Evolutionary conservation across 2,888 invertebrate species (phyloP).

Genomic region (Lasioglossum villosulum): DNA sequence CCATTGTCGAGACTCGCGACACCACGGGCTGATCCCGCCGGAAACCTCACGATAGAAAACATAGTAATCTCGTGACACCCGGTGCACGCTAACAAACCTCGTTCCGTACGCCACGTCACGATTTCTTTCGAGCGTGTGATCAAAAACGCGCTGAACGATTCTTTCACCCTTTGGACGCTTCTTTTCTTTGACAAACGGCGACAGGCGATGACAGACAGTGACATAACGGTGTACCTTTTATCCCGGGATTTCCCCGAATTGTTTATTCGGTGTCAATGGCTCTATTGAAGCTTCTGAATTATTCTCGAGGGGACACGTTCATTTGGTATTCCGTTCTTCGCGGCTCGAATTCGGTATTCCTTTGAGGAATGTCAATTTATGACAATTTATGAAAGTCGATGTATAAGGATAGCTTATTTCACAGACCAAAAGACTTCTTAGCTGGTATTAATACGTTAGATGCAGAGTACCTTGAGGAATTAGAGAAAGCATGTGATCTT

Average conservation of each 20-base stretch:
- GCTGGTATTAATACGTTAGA: too few species aligned
- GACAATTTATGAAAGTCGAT: background rate
- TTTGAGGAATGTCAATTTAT: too few species aligned
- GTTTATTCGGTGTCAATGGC: background rate
- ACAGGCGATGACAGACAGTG: background rate
- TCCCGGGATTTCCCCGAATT: background rate
- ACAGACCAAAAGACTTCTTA: too few species aligned
- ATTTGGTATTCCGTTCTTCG: background rate
- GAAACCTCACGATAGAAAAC: conserved; percentile 41
- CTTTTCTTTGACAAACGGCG: background rate
- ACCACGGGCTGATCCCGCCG: background rate
- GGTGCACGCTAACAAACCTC: background rate
- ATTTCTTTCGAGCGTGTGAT: background rate
- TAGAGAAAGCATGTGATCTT: too few species aligned
- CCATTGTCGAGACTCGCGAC: conserved; percentile 53
- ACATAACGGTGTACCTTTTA: background rate
- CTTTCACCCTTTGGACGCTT: background rate
- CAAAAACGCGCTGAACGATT: background rate
- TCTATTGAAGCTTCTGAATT: background rate
- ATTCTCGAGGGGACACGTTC: background rate
- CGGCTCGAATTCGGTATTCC: background rate
- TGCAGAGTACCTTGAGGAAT: too few species aligned
- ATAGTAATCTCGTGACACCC: conserved; percentile 67
- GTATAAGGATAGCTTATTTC: too few species aligned
- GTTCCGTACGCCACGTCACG: background rate